Base-by-base conservation (phyloP, 2,113 vertebrate genomes). In the Lepisosteus osseus region DNA sequence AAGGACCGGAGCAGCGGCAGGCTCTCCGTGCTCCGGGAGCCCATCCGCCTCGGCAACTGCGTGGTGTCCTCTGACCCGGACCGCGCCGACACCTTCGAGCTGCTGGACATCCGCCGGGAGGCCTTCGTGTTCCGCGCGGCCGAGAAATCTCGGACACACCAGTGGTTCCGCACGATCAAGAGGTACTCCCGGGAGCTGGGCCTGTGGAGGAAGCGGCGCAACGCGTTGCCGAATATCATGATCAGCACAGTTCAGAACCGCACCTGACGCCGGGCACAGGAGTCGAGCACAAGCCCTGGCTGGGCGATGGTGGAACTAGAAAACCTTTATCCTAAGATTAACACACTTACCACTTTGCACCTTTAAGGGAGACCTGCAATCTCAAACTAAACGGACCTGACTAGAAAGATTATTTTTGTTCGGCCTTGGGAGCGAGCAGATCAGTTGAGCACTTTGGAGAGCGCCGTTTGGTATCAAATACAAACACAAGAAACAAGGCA, bases 181-280 rank as follows among this genome's bases (percentile, higher is more conserved):
- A 83, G 87, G 7, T 95, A 95, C 67, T 87, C 94, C 0, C 88
- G 87, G 13, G 92, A 95, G 79, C 77, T 97, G 82, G 95, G 95
- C 66, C 86, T 91, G 61, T 97, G 95, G 95, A 94, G 93, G 82
- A 95, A 94, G 77, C 86, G 95, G 40, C 94, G 95, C 12, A 97
- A 97, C 0, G 95, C 95, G 0, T 83, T 97, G 73, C 95, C 95
- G 70, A 97, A 97, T 80, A 96, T 97, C 86, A 97, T 97, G 95
- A 97, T 97, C 83, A 95, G 91, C 85, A 93, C 94, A 0, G 88
- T 83, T 72, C 94, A 95, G 85, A 89, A 79, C 76, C 87, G 95
- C 74, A 91, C 94, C 76, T 96, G 91, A 95, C 84, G 74, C n/a
- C 5, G n/a, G 1, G n/a, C 12, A 8, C n/a, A 6, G n/a, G 11